Base-by-base conservation (phyloP, 2,888 invertebrate genomes). In the Temnothorax ravouxi region DNA sequence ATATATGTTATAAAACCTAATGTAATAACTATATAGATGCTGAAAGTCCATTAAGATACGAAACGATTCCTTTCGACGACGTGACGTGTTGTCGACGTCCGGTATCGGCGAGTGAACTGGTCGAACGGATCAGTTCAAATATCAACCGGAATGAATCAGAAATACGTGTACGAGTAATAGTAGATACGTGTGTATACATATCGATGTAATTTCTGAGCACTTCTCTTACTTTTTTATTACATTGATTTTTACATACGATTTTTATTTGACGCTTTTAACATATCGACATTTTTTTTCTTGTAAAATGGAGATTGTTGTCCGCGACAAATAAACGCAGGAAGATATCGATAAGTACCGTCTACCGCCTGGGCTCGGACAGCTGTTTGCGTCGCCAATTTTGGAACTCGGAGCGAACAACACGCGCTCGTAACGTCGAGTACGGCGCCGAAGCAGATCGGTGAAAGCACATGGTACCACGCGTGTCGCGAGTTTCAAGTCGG, bases 361-460 rank as follows among this genome's bases (percentile, higher is more conserved):
- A 34, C 34, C 4, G 4, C 6, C 0, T 6, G 6, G 6, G 34
- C 6, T 34, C 13, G 56, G 25, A 21, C 56, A 5, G 4, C 25
- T 56, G 44, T 18, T 9, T 66, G 9, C 47, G 11, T 18, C 38
- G 18, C 47, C 47, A 47, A 56, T 71, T 80, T 80, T 21, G 79
- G 79, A 69, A 47, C 34, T 18, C 44, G 25, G 9, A 18, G 38
- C 59, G 25, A 38, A 25, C 21, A 15, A 29, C 29, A 29, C 29
- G 29, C 44, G 38, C 18, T 54, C 66, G 76, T 76, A 76, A 18
- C 41, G 25, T 29, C 76, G 52, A 41, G 41, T 54, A 69, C 79
- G 77, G 77, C 66, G 66, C 66, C 77, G 77, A 69, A 79, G 79
- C 79, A 71, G 71, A 80, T 71, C 59, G 79, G 79, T 80, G 79